These are phyloP conservation scores for Cydia pomonella DNA, from an alignment of 1,140 invertebrate species.

Conservation along the genomic window DNA sequence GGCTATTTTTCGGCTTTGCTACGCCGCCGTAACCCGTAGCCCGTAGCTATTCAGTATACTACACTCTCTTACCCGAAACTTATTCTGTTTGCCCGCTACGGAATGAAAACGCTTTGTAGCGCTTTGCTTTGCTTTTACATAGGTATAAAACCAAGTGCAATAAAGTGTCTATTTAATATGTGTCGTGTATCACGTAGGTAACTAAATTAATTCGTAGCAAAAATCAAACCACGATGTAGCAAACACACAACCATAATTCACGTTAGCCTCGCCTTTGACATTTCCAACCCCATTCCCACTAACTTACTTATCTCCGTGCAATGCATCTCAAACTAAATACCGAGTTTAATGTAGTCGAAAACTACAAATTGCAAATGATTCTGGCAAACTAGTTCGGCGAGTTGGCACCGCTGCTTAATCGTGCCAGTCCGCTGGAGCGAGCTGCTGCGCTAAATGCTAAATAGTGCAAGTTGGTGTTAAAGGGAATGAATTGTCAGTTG, in stretches of 20 bases:
- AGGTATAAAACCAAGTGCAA: no score
- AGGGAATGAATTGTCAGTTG: background rate
- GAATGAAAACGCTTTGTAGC: no score
- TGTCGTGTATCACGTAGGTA: no score
- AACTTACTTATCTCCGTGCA: slow-evolving; percentile 20
- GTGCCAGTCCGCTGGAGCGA: slow-evolving; percentile 47
- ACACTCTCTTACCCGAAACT: no score
- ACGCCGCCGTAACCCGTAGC: no score
- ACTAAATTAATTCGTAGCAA: slow-evolving; percentile 5
- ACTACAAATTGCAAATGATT: slow-evolving; percentile 67
- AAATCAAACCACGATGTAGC: background rate
- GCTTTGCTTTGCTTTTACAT: no score
- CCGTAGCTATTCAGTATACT: no score
- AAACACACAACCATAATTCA: no score
- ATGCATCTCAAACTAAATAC: slow-evolving; percentile 37
- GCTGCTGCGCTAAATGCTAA: background rate
- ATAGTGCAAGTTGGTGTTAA: slow-evolving; percentile 14
- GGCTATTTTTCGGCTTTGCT: no score
- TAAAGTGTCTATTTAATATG: no score
- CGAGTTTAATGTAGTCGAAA: slow-evolving; percentile 56
- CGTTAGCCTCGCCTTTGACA: background rate
- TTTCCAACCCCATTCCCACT: slow-evolving; percentile 3
- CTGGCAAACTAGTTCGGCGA: slow-evolving; percentile 53
- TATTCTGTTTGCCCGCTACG: no score
- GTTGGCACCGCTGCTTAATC: slow-evolving; percentile 52